These are phyloP conservation scores for Decapterus maruadsi DNA, from an alignment of 2,797 vertebrate species.

Conservation along the genomic window DNA sequence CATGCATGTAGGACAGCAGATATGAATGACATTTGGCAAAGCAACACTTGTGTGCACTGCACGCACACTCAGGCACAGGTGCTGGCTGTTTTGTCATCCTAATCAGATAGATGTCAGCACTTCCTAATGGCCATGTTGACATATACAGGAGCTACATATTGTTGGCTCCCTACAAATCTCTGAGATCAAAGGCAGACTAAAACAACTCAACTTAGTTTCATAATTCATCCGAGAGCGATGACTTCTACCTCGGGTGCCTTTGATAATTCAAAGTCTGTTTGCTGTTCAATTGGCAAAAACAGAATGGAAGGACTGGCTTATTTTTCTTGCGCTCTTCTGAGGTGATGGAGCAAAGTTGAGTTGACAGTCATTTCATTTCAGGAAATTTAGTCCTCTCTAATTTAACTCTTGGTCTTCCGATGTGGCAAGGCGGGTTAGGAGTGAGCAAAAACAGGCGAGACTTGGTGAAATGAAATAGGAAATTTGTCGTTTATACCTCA, in stretches of 20 bases:
- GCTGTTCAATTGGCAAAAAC: constrained; percentile 31
- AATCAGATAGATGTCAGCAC: constrained; percentile 71
- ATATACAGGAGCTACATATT: constrained; percentile 59
- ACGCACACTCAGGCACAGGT: constrained; percentile 56
- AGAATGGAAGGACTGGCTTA: constrained; percentile 23
- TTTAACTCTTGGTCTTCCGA: constrained; percentile 91
- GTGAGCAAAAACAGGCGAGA: constrained; percentile 91
- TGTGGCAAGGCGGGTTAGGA: constrained; percentile 91
- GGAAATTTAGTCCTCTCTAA: constrained; percentile 83
- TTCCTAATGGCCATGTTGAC: constrained; percentile 66
- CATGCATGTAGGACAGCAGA: constrained; percentile 26
- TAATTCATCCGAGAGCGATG: constrained; percentile 45
- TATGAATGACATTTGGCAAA: constrained; percentile 40
- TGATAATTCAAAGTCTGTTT: constrained; percentile 54
- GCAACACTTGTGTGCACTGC: constrained; percentile 38
- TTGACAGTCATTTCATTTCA: constrained; percentile 81
- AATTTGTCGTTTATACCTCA: constrained; percentile 88
- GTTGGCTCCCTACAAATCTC: constrained; percentile 46
- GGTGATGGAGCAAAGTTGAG: constrained; percentile 69
- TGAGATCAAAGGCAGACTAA: constrained; percentile 57
- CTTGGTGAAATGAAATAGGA: constrained; percentile 89
- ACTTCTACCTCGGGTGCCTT: constrained; percentile 31
- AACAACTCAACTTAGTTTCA: constrained; percentile 51
- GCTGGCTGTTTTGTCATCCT: constrained; percentile 63
- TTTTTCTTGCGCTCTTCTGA: constrained; percentile 50